Evolutionary conservation across 2,113 vertebrate genomes (phyloP), one percentile per base, ranked within the genome.

Genomic region (Mesembrinibis cayennensis): DNA sequence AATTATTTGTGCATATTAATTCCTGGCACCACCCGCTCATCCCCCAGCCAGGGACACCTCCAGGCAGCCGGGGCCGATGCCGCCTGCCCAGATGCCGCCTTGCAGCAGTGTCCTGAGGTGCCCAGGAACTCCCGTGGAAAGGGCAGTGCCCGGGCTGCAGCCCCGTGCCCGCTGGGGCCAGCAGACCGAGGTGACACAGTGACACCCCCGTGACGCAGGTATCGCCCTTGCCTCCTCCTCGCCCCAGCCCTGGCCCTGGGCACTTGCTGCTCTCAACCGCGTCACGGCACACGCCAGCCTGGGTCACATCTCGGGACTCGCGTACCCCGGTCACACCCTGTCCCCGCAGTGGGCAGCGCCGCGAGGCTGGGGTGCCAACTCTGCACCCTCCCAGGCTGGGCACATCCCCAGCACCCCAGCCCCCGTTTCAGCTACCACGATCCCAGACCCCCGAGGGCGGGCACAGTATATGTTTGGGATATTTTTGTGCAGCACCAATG

Each of bases 351-450:
- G 34, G 59, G 45, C 45, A 61, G 45, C 0, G 2, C 32, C 15
- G 0, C 2, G 0, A 15, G 77, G 34, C 30, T 91, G 74, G 83
- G 38, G 6, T n/a, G 63, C 21, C 25, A 27, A 50, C 13, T 3
- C 62, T 1, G 3, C 0, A 1, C 58, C 53, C 29, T 84, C 30
- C 26, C 15, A 16, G 22, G 22, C 36, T 26, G 65, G 36, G 40
- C 63, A 42, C 36, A 25, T 19, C 32, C 61, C 61, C 47, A 13
- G 42, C 10, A 45, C 11, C 52, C 58, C 44, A 11, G 32, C 26
- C 25, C 21, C 38, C 2, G 0, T 59, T 74, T 47, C 7, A 1
- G 7, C 9, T 19, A 2, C 34, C 63, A 9, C 5, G 2, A 0
- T 30, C 49, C 49, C 53, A 34, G 45, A 56, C 5, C 38, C 17